Conservation (phyloP, 2,797 vertebrate genomes). For the Semotilus atromaculatus region DNA sequence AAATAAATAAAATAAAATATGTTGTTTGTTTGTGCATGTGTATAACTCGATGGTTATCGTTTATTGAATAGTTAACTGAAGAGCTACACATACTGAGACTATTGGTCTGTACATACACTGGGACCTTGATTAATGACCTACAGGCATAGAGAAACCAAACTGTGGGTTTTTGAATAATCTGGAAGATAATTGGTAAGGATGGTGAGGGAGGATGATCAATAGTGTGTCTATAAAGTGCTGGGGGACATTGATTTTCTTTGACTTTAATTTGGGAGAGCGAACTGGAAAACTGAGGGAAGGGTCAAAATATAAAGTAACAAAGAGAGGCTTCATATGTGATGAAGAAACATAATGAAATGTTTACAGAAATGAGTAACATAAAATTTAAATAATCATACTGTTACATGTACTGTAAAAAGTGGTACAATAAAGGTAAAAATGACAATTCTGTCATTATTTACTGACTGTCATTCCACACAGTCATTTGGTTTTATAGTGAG, state of each 20-base stretch:
- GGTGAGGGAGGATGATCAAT: slow-evolving; percentile 50
- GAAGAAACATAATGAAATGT: neutral
- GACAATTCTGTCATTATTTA: neutral
- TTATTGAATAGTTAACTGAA: slow-evolving; percentile 26
- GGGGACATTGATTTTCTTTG: slow-evolving; percentile 44
- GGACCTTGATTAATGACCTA: slow-evolving; percentile 49
- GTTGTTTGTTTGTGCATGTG: slow-evolving; percentile 1
- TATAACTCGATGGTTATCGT: neutral
- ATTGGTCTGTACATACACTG: slow-evolving; percentile 10
- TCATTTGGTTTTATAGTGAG: neutral
- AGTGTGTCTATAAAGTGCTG: slow-evolving; percentile 45
- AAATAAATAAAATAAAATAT: neutral
- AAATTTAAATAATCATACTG: neutral
- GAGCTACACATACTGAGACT: neutral
- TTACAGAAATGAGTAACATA: neutral
- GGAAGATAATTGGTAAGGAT: slow-evolving; percentile 49
- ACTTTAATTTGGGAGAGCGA: slow-evolving; percentile 42
- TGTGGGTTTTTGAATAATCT: slow-evolving; percentile 56
- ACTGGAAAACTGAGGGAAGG: neutral
- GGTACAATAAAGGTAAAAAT: neutral
- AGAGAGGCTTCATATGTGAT: neutral
- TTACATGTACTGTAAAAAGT: neutral
- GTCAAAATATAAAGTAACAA: neutral
- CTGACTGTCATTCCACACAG: neutral
- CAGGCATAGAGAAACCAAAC: slow-evolving; percentile 26